Conservation (phyloP, 2,113 vertebrate genomes). For the Ctenodactylus gundi region DNA sequence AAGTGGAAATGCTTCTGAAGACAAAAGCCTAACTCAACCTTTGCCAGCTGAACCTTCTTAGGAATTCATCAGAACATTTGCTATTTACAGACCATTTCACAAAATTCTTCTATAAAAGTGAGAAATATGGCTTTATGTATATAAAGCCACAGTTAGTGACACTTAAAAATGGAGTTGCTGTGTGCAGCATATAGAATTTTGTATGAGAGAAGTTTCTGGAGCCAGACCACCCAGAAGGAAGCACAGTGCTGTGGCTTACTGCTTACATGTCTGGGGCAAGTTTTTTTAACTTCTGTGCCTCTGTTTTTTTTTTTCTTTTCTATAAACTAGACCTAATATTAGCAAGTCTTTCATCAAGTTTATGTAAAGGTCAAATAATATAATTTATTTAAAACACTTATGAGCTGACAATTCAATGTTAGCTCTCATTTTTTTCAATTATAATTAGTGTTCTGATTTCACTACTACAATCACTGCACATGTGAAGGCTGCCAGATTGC, state of each 20-base stretch:
- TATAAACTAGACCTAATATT: neutral
- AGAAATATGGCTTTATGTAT: neutral
- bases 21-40: constrained; percentile 20
- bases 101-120: constrained; percentile 35
- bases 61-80: constrained; percentile 18
- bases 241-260: neutral
- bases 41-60: neutral
- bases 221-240: neutral
- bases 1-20: constrained; percentile 18
- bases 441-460: neutral
- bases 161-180: neutral
- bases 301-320: neutral
- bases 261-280: neutral
- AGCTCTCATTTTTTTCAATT: neutral
- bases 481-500: neutral
- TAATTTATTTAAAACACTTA: constrained; percentile 16
- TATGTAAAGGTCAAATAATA: neutral
- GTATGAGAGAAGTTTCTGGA: neutral
- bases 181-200: neutral
- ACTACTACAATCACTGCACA: neutral
- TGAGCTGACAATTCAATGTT: neutral
- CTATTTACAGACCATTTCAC: constrained; percentile 48
- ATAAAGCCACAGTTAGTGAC: neutral
- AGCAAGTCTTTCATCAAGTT: neutral
- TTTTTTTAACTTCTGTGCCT: neutral